Base-by-base conservation (phyloP, 2,888 invertebrate genomes). In the Tetragonula carbonaria region DNA sequence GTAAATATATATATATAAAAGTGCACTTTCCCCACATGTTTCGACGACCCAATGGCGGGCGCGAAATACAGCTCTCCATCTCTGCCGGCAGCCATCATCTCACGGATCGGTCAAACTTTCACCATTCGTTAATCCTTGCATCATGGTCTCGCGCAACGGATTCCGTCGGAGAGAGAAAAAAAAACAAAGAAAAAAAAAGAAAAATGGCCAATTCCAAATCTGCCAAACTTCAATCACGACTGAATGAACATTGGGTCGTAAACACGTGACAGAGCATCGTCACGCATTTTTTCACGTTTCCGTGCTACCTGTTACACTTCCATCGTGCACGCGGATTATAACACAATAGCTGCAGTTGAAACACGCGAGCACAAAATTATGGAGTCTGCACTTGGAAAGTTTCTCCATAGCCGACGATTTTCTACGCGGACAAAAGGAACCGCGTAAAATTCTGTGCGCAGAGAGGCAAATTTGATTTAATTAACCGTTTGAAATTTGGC, bases 341-440 rank as follows among this genome's bases (percentile, higher is more conserved):
- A 45, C 57, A 55, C 81, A 68, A 72, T 80, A 62, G 45, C 51
- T 23, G 23, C 33, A 28, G 57, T 50, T 23, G 28, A 16, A 16
- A 28, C 57, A 38, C 53, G 5, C 53, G 21, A 53, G 18, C 21
- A 53, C 16, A 85, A 86, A 89, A 89, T 89, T 89, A 89, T 88
- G 90, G 82, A 85, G 90, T 77, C 84, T 81, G 85, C 88, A 82
- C 90, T 90, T 89, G 82, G 90, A 89, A 90, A 90, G 86, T 89
- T 83, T 89, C 87, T 77, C 75, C 74, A 80, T 78, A 67, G 74
- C 45, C 82, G 81, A 75, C 78, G 88, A 89, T 89, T 87, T 86
- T 86, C 85, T 80, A 77, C 76, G 82, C 68, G 73, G 53, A 38
- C 38, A 8, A 63, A 63, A 70, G 63, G 62, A 51, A 73, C 8